Evolutionary conservation across 2,113 vertebrate species (phyloP), one percentile per base, ranked within the genome.

Genomic region (Bolborhynchus lineola): DNA sequence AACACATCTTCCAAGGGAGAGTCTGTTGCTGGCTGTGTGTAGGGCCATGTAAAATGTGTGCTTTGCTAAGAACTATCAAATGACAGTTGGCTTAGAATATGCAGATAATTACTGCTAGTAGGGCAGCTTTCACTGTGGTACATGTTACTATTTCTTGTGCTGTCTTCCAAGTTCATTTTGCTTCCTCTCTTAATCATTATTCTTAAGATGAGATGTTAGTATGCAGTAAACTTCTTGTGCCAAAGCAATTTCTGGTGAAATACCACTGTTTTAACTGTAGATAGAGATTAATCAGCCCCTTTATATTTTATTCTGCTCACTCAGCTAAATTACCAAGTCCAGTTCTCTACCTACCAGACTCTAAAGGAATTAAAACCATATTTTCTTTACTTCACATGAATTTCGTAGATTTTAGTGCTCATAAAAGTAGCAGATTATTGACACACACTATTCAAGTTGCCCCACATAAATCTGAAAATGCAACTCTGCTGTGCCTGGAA

Each of bases 391-490:
- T 57, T 87, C 78, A 57, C 28, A 29, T 79, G 31, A 60, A 77
- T 70, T 86, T 39, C 77, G 49, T 52, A 20, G 37, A 64, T 79
- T 96, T 92, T 84, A 76, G 42, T 64, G 72, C 53, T 94, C 77
- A 46, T 74, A 88, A 96, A 96, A 96, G 55, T 65, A 92, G 71
- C n/a, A 82, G 26, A 20, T 89, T 91, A 86, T 91, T 92, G 65
- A 68, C 62, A 52, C 18, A 13, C 7, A 42, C 19, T 70, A 3
- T 94, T 74, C 44, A 37, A 53, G 57, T 74, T 84, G 89, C 21
- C 39, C 60, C 53, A 71, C 63, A 80, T 87, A 90, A 70, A 92
- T 84, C 77, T 93, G 90, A 68, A 94, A 90, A 82, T 70, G 44
- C 10, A 77, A 53, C 42, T 93, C 78, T 86, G 53, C 46, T 88